These are phyloP conservation scores for Spilarctia lutea DNA, from an alignment of 2,888 invertebrate species.

Conservation along the genomic window DNA sequence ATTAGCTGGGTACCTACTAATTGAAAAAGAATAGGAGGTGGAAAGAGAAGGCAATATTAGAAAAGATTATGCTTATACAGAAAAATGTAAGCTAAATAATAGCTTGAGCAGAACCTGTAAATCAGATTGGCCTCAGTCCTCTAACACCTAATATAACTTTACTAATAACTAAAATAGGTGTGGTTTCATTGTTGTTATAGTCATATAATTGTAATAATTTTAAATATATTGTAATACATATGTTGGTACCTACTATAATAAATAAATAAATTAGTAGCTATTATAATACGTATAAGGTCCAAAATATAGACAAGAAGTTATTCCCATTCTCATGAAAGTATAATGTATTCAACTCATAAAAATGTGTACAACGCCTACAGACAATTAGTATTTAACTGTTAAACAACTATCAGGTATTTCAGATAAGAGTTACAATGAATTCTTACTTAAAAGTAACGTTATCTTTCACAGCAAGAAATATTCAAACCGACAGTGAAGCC, in stretches of 20 bases:
- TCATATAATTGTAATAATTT: not conserved
- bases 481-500: slow-evolving; percentile 33
- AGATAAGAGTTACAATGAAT: slow-evolving; percentile 47
- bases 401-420: slow-evolving; percentile 27
- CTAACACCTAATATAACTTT: not conserved
- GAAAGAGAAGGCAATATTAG: not conserved
- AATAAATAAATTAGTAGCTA: not conserved
- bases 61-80: not conserved
- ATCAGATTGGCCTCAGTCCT: not conserved
- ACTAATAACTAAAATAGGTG: not conserved
- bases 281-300: not conserved
- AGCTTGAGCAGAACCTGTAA: not conserved
- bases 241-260: not conserved
- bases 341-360: slow-evolving; percentile 30
- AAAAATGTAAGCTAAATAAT: not conserved
- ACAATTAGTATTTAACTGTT: slow-evolving; percentile 43
- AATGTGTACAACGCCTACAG: slow-evolving; percentile 16
- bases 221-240: not conserved
- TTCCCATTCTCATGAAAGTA: slow-evolving; percentile 27
- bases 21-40: not conserved
- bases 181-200: not conserved
- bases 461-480: slow-evolving; percentile 46
- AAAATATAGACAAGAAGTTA: slow-evolving; percentile 11
- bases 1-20: not conserved
- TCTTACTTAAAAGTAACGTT: slow-evolving; percentile 42